Base-by-base conservation (phyloP, 2,113 vertebrate genomes). In the Daboia siamensis region DNA sequence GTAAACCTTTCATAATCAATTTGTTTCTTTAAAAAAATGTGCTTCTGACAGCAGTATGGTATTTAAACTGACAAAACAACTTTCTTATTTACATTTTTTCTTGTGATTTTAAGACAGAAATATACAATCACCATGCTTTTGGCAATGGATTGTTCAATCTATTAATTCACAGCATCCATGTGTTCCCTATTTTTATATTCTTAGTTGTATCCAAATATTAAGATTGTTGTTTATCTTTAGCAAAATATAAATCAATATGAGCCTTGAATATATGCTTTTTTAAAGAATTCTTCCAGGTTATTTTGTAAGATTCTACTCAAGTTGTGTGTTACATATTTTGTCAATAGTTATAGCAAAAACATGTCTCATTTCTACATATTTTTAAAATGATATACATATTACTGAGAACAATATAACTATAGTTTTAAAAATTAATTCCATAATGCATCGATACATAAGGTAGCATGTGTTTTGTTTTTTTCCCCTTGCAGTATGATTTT, bases 401-500 rank as follows among this genome's bases (percentile, higher is more conserved):
- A 29, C n/a, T n/a, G 52, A 84, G 11, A 87, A 55, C 3, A 5
- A 4, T 55, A 90, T 87, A 64, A 88, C n/a, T 80, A 92, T 56
- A 26, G 3, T 54, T 90, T 90, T 51, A 26, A 20, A 90, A 51
- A 74, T 48, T 10, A 87, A 84, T 24, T 10, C 4, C 26, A 4
- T 5, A 84, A 4, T 84, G 52, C 61, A 56, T 87, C 11, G 46
- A 51, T 91, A n/a, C 5, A 21, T 88, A 57, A 69, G 29, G 54
- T 64, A 17, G 69, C 52, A 39, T 12, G 11, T 4, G 9, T 24
- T 90, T 55, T 26, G 15, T 4, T 91, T 51, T 96, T 91, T 89
- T 46, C 5, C 4, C 3, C 84, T 93, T 87, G 33, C 97, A 99
- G 99, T 99, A 99, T 0, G 99, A 99, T 96, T 99, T 99, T 93